Conservation (phyloP, 2,797 vertebrate species). For the Brachyalestes nurse region DNA sequence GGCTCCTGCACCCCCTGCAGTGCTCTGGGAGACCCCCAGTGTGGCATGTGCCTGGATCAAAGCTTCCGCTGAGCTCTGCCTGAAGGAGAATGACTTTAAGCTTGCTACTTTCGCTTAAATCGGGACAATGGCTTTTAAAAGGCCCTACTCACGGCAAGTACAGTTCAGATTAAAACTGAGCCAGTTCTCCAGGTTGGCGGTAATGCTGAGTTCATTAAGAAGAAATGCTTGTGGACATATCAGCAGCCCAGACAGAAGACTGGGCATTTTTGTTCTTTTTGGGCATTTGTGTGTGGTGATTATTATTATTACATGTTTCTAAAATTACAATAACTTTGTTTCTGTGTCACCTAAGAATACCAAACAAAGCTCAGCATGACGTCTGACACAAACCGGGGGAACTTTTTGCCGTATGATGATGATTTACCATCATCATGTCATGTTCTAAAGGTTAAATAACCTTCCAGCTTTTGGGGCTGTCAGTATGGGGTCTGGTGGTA, state of each 20-base stretch:
- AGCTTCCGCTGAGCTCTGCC: constrained; percentile 36
- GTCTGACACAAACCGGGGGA: too few species aligned
- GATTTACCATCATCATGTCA: too few species aligned
- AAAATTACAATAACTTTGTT: neutral
- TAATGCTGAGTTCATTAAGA: neutral
- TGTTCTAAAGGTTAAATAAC: neutral
- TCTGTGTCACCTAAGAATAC: neutral
- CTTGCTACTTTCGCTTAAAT: constrained; percentile 24
- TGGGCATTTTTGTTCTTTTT: neutral
- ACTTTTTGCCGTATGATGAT: too few species aligned
- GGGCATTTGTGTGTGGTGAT: too few species aligned
- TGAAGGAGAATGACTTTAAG: constrained; percentile 22
- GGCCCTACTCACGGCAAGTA: neutral
- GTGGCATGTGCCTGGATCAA: constrained; percentile 36
- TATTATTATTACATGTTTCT: too few species aligned
- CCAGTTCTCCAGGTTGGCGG: neutral
- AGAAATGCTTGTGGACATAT: neutral
- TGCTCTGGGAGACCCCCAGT: constrained; percentile 2
- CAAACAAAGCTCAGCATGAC: too few species aligned
- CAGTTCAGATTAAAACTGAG: neutral
- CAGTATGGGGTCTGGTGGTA: neutral
- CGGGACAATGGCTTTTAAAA: constrained; percentile 9
- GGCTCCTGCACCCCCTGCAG: constrained; percentile 21
- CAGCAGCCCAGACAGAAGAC: neutral
- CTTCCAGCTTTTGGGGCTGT: neutral